These are phyloP conservation scores for Rhea pennata DNA, from an alignment of 2,113 vertebrate genomes.

Conservation along the genomic window DNA sequence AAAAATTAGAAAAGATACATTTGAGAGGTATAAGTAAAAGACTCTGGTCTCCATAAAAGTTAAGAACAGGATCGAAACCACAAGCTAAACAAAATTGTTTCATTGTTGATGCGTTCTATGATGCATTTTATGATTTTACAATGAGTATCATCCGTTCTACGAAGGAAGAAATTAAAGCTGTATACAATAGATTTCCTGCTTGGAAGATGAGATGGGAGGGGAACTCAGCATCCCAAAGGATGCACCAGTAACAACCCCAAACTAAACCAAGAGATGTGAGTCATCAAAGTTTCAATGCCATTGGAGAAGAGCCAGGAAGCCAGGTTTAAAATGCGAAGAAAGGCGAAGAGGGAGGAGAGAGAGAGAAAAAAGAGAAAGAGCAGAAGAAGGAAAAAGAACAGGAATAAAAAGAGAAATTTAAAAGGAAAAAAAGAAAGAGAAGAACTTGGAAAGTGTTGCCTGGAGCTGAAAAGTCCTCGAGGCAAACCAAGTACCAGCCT, in stretches of 20 bases:
- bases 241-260: not conserved
- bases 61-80: not conserved
- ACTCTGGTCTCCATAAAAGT: not conserved
- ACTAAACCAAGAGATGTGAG: not conserved
- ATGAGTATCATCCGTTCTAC: not conserved
- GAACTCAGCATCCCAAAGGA: conserved; percentile 47
- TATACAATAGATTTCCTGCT: conserved; percentile 55
- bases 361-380: not conserved
- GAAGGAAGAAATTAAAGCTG: conserved; percentile 42
- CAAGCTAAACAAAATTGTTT: not conserved
- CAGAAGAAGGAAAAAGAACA: not conserved
- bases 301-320: conserved; percentile 19
- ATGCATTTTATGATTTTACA: not conserved
- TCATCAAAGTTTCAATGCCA: conserved; percentile 14
- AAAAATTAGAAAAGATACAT: not conserved
- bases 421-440: not conserved
- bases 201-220: conserved; percentile 13
- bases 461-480: not conserved
- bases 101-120: not conserved
- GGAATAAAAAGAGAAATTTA: not conserved
- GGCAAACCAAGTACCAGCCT: not conserved
- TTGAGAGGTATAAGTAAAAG: not conserved
- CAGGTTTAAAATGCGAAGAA: conserved; percentile 16
- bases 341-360: not conserved
- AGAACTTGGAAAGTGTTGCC: not conserved